A percentile compares a stretch with the other conserved stretches of the same genome.
Conservation (phyloP, 2,113 vertebrate species). For the Etheostoma cragini region DNA sequence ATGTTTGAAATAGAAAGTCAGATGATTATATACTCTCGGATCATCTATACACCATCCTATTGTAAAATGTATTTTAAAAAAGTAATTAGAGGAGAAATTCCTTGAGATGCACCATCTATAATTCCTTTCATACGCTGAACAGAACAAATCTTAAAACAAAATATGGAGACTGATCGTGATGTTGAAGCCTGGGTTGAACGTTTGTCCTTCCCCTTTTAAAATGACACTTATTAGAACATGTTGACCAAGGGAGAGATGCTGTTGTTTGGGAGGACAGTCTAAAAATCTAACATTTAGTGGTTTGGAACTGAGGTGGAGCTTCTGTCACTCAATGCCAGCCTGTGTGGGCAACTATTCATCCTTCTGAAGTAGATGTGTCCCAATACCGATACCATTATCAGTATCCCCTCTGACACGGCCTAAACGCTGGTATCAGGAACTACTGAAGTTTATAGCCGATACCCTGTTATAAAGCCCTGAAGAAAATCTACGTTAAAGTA, state of each 20-base stretch:
- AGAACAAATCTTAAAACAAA: not conserved
- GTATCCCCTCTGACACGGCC: too few species aligned
- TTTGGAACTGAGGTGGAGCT: not conserved
- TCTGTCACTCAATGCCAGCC: not conserved
- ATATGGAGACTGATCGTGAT: not conserved
- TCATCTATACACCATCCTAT: not conserved
- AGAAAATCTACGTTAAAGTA: too few species aligned
- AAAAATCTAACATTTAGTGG: not conserved
- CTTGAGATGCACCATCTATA: too few species aligned
- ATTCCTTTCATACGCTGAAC: too few species aligned
- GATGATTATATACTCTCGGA: not conserved
- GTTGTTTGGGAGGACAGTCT: not conserved
- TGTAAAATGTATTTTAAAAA: not conserved
- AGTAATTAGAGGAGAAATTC: too few species aligned
- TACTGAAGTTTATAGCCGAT: too few species aligned
- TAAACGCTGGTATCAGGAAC: too few species aligned
- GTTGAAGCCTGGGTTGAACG: not conserved
- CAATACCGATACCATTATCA: too few species aligned
- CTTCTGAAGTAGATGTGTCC: not conserved
- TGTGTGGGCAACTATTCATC: not conserved
- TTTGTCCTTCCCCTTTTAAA: not conserved
- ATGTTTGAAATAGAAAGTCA: not conserved
- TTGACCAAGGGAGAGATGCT: too few species aligned
- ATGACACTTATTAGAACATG: not conserved
- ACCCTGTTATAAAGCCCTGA: too few species aligned